phyloP scores from a whole-genome alignment of 2,113 vertebrate genomes.

The Erinaceus europaeus region DNA sequence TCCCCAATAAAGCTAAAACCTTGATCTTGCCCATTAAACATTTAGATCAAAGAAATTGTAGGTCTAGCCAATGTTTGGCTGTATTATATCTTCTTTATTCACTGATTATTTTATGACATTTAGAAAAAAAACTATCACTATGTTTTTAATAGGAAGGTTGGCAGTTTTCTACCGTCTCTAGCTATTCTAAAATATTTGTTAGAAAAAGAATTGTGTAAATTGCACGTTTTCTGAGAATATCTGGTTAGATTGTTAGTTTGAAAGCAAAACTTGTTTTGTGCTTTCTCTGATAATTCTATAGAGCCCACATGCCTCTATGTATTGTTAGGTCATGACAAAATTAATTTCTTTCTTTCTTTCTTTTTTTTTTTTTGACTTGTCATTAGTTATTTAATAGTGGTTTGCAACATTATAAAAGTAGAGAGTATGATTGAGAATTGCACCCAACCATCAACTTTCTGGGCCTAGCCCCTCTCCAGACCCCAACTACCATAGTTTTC shows the following conservation, averaged over 20 bases:
- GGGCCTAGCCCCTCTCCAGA: no score
- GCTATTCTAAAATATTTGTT: slow-evolving; percentile 19
- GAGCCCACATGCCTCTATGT: not conserved
- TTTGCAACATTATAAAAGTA: no score
- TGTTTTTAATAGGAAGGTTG: not conserved
- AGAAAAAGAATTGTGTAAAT: not conserved
- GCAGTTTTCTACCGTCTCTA: slow-evolving; percentile 9
- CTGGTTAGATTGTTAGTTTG: not conserved
- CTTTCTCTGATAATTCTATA: not conserved
- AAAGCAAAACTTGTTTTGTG: not conserved
- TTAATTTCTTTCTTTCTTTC: no score
- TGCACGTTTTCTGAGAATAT: slow-evolving; percentile 16
- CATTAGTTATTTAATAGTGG: no score
- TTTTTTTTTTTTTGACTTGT: no score
- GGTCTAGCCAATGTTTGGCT: not conserved
- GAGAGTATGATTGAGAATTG: no score
- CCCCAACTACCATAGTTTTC: no score
- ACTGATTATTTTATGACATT: slow-evolving; percentile 13
- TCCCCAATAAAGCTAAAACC: not conserved
- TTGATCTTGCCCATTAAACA: not conserved
- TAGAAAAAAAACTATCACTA: slow-evolving; percentile 9
- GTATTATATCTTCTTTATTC: not conserved
- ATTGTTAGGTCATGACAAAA: not conserved
- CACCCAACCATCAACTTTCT: no score
- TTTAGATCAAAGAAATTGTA: not conserved